Evolutionary conservation across 2,888 invertebrate genomes (phyloP).

Genomic region (Aspidapion aeneum): DNA sequence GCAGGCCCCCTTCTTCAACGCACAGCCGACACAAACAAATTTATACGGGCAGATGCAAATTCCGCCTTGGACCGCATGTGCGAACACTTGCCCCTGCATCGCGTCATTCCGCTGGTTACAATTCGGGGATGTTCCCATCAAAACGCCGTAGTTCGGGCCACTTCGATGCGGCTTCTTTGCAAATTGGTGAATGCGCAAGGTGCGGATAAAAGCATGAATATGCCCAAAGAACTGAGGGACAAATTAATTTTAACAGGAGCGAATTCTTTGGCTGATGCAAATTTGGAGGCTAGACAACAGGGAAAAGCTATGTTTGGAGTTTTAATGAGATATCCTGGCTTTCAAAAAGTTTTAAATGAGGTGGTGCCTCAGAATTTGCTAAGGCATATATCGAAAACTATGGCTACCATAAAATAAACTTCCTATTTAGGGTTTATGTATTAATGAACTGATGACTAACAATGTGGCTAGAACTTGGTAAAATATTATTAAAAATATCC

Average conservation of each 20-base stretch:
- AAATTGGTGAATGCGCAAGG: constrained; percentile 71
- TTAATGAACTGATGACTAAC: too few species aligned
- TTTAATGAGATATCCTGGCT: constrained; percentile 69
- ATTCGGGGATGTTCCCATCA: constrained; percentile 75
- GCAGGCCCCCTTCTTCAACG: constrained; percentile 78
- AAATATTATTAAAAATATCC: too few species aligned
- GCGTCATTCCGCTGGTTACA: constrained; percentile 63
- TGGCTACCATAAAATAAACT: constrained; percentile 55
- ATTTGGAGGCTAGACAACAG: constrained; percentile 74
- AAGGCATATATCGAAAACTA: constrained; percentile 79
- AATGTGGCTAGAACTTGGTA: too few species aligned
- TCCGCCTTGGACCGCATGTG: constrained; percentile 79
- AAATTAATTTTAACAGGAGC: constrained; percentile 73
- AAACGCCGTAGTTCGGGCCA: constrained; percentile 82
- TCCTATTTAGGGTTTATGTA: too few species aligned
- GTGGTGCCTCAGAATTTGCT: constrained; percentile 75
- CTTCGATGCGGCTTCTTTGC: constrained; percentile 71
- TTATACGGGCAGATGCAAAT: constrained; percentile 86
- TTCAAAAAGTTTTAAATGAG: constrained; percentile 72
- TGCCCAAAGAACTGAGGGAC: constrained; percentile 75
- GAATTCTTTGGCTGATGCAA: constrained; percentile 81
- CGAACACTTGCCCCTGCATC: constrained; percentile 66
- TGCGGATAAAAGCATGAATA: constrained; percentile 64
- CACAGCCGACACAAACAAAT: constrained; percentile 91
- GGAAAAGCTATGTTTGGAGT: constrained; percentile 74